Evolutionary conservation across 2,113 vertebrate species (phyloP), one percentile per base, ranked within the genome.

Genomic region (Prionailurus viverrinus): DNA sequence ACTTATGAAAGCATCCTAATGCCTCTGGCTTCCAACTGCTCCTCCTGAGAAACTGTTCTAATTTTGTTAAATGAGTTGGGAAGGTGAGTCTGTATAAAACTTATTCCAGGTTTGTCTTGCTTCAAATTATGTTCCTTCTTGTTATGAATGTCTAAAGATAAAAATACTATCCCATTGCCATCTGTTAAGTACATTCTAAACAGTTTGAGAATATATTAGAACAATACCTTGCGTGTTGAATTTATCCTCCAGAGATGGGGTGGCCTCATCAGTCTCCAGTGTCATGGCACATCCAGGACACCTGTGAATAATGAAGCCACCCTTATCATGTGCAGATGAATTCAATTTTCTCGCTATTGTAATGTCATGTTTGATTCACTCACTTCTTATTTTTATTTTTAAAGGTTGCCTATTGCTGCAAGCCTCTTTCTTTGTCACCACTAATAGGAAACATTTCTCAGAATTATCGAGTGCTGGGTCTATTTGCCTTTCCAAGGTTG

Each of bases 301-400:
- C 93, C 98, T 81, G 93, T 98, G 98, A 99, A 98, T 98, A 98
- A 99, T 98, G 97, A 98, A 98, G 96, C 96, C 98, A 98, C 96
- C 94, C 97, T 98, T 98, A 98, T 98, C 87, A 89, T 97, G 98
- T 97, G 95, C 98, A 98, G 98, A 99, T 98, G 98, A 98, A 98
- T 98, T 98, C 98, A 98, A 98, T 98, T 99, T 99, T 98, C 98
- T 98, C 95, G 98, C 97, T 91, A 98, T 98, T 98, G 95, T 98
- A 98, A 98, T 98, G 98, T 98, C 98, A 98, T 98, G 97, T 98
- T 98, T 98, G 98, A 99, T 98, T 98, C 98, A 98, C 97, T 98
- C 98, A 97, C 98, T 97, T 98, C 97, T 98, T 98, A 98, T 98
- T 99, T 98, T 98, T 98, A 98, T 98, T 98, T 98, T 98, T 98